Evolutionary conservation across 2,113 vertebrate genomes (phyloP).

Genomic region (Circaetus gallicus): DNA sequence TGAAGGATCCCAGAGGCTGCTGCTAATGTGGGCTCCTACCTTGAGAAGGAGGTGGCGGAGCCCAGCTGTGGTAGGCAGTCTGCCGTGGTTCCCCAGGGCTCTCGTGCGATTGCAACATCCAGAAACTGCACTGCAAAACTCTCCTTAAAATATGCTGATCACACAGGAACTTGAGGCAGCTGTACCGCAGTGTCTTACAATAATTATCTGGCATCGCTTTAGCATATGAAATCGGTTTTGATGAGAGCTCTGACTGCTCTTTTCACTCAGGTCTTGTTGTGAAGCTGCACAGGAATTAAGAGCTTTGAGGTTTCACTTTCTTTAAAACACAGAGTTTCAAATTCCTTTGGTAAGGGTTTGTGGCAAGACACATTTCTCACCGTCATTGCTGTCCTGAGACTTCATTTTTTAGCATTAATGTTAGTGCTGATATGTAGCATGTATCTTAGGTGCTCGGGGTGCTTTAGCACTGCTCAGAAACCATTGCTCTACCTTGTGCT

Average conservation of each 20-base stretch:
- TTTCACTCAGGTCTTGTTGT: neutral
- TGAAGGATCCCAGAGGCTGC: neutral
- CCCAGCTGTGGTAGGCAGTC: neutral
- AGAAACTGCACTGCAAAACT: neutral
- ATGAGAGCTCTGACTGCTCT: neutral
- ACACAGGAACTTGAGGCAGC: neutral
- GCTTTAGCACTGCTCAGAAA: neutral
- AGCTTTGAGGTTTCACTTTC: neutral
- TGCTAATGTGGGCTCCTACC: neutral
- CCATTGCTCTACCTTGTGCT: rapidly evolving
- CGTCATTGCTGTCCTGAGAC: neutral
- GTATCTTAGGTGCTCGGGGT: neutral
- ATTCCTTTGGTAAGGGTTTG: neutral
- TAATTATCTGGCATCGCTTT: neutral
- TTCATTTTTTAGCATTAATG: neutral
- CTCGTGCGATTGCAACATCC: neutral
- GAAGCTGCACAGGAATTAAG: neutral
- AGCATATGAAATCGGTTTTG: neutral
- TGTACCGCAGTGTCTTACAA: neutral
- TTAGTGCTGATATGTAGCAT: neutral
- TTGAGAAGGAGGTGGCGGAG: neutral
- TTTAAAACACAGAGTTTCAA: neutral
- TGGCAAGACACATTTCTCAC: neutral
- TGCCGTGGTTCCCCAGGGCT: neutral
- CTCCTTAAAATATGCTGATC: neutral